Evolutionary conservation across 2,797 vertebrate species (phyloP).

Genomic region (Arnoldichthys spilopterus): DNA sequence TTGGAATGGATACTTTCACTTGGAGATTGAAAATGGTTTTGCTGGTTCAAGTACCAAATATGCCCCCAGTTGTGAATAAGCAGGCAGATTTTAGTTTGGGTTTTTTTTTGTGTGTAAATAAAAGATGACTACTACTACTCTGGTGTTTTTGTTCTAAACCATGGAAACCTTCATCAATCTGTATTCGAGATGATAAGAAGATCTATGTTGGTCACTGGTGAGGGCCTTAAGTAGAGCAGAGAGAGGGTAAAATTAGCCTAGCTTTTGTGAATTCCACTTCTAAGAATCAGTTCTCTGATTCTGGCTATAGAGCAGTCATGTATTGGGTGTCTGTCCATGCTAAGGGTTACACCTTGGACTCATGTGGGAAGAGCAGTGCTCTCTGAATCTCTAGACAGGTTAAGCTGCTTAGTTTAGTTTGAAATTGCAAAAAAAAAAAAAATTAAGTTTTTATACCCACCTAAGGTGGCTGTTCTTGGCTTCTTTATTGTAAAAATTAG

Average conservation of each 20-base stretch:
- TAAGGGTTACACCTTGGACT: conserved; percentile 72
- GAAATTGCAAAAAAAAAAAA: too few species aligned
- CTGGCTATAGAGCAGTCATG: conserved; percentile 58
- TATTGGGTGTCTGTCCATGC: conserved; percentile 73
- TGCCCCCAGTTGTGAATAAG: too few species aligned
- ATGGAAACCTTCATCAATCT: too few species aligned
- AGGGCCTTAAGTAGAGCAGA: conserved; percentile 30
- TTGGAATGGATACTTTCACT: too few species aligned
- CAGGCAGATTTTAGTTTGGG: background rate
- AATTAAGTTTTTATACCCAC: too few species aligned
- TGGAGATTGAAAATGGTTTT: too few species aligned
- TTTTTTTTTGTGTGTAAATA: background rate
- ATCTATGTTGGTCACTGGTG: conserved; percentile 19
- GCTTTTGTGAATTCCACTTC: conserved; percentile 68
- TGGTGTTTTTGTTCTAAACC: too few species aligned
- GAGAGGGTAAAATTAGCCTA: conserved; percentile 53
- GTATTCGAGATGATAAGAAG: background rate
- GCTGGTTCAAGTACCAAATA: too few species aligned
- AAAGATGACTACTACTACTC: too few species aligned
- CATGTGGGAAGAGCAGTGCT: conserved; percentile 65
- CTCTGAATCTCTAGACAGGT: conserved; percentile 71
- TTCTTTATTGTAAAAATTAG: too few species aligned
- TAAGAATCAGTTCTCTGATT: conserved; percentile 68
- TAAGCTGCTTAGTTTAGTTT: too few species aligned
- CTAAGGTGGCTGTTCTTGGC: too few species aligned